Base-by-base conservation (phyloP, 2,113 vertebrate genomes). In the Pterocles gutturalis region DNA sequence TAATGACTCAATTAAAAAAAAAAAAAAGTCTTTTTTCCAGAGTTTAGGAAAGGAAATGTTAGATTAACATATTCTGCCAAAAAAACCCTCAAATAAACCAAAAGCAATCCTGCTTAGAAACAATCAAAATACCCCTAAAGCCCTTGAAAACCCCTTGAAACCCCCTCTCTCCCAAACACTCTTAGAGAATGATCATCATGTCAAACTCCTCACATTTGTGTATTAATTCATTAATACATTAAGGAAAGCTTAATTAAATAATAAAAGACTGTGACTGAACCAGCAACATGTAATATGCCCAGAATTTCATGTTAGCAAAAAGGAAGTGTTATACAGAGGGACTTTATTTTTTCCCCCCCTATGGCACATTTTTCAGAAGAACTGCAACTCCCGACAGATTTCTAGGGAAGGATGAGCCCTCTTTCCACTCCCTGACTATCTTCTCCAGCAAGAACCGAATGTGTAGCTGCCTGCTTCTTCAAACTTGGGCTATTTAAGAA, bases 211-310 rank as follows among this genome's bases (percentile, higher is more conserved):
- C 71, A 65, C 72, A 93, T 33, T 92, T 92, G 96, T 97, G 69
- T 90, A 96, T 88, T 93, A 97, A 90, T 96, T 94, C 91, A 92
- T 78, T 96, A 88, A 83, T 77, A 95, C 62, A 90, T 91, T 89
- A 94, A 85, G 57, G 75, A 81, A 65, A 71, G 88, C 85, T 93
- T 93, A 96, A 96, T 97, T 95, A 95, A 97, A 96, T 81, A 97
- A 96, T 86, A 86, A 84, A 96, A 93, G 62, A 53, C 5, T 1
- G 16, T 46, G 89, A 96, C 18, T 95, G 61, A 92, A 93, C 87
- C 51, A 67, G 86, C 83, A 91, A 70, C 87, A 73, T 71, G 72
- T 87, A 94, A 91, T 17, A 90, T 20, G 82, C 19, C 78, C 9
- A 45, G 43, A 49, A 89, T 92, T 82, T 34, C 58, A 53, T 17